Conservation (phyloP, 2,888 invertebrate genomes). For the Pterobdella sp. region DNA sequence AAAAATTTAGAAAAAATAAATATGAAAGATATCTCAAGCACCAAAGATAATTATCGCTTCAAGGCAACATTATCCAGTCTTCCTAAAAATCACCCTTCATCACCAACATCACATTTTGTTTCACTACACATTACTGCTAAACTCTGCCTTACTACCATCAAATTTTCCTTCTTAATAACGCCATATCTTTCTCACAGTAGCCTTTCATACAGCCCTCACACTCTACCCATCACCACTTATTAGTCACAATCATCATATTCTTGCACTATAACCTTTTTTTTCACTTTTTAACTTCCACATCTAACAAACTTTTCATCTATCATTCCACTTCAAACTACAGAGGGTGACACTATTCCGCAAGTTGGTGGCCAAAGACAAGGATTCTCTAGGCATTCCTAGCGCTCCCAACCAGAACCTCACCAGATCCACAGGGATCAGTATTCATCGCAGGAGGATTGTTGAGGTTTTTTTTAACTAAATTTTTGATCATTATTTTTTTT, state of each 20-base stretch:
- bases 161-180: no score
- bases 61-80: no score
- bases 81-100: background rate
- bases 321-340: constrained; percentile 41
- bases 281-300: background rate
- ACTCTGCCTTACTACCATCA: no score
- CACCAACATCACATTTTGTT: background rate
- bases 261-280: background rate
- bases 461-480: no score
- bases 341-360: constrained; percentile 86
- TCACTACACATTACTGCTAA: no score
- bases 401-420: constrained; percentile 68
- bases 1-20: no score
- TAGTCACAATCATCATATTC: background rate
- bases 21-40: no score
- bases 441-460: constrained; percentile 65
- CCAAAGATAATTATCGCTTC: no score
- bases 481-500: no score
- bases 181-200: background rate
- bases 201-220: background rate
- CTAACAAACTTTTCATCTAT: background rate
- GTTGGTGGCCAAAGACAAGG: constrained; percentile 86
- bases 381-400: constrained; percentile 73
- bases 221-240: background rate
- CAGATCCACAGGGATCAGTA: constrained; percentile 79